These are phyloP conservation scores for Oryzias celebensis DNA, from an alignment of 2,113 vertebrate species.

Conservation along the genomic window DNA sequence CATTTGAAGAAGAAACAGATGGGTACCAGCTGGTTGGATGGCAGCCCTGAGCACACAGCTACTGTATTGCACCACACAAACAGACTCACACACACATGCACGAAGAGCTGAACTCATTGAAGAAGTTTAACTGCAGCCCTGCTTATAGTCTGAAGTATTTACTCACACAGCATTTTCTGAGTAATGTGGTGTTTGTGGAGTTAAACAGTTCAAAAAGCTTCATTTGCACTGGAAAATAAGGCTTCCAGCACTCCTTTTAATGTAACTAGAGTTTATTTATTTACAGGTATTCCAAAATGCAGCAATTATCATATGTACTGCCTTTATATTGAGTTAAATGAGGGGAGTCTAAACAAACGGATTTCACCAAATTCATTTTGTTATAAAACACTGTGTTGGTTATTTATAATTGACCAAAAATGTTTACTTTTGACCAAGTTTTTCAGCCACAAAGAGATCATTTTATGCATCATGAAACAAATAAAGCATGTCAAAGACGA, in stretches of 20 bases:
- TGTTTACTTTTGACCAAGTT: no score
- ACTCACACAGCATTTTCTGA: constrained; percentile 26
- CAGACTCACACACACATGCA: constrained; percentile 41
- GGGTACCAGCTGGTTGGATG: constrained; percentile 78
- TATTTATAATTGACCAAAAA: no score
- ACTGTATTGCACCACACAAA: constrained; percentile 68
- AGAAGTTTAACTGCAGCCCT: constrained; percentile 39
- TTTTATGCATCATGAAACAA: no score
- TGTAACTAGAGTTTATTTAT: constrained; percentile 1
- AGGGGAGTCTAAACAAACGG: no score
- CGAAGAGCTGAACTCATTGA: constrained; percentile 34
- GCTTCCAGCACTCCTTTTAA: constrained; percentile 6
- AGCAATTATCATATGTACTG: neutral
- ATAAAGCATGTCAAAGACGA: no score
- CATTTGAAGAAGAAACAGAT: constrained; percentile 70
- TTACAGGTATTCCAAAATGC: neutral
- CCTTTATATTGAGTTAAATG: no score
- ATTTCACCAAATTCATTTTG: no score
- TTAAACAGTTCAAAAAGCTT: neutral
- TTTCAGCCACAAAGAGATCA: no score
- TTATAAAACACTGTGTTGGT: no score
- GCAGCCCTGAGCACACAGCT: constrained; percentile 69
- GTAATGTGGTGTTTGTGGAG: constrained; percentile 17
- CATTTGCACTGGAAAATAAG: constrained; percentile 1
- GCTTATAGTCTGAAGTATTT: constrained; percentile 28